Evolutionary conservation across 2,797 vertebrate species (phyloP).

Genomic region (Sus cebifrons): DNA sequence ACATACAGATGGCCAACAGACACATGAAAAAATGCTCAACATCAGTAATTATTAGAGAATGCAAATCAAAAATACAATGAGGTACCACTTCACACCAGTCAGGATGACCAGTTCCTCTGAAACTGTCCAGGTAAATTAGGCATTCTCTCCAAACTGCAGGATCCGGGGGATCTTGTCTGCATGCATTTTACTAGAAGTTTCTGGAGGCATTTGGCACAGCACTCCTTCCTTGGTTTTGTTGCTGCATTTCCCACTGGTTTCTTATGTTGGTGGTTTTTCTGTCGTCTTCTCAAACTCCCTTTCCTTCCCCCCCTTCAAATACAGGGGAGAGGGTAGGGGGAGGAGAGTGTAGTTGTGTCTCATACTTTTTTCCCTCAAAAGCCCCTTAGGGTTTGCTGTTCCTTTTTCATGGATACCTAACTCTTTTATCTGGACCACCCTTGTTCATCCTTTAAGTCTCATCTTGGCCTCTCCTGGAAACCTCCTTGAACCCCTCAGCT

Average conservation of each 20-base stretch:
- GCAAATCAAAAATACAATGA: no score
- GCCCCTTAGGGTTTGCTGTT: neutral
- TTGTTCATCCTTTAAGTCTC: neutral
- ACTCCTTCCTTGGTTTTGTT: neutral
- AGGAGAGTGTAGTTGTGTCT: neutral
- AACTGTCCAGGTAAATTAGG: neutral
- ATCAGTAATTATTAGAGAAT: no score
- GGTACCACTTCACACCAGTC: no score
- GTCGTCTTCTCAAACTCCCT: neutral
- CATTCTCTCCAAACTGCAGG: conserved; percentile 25
- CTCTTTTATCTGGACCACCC: neutral
- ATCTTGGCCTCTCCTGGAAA: neutral
- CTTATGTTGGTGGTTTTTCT: neutral
- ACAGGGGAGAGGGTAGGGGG: neutral
- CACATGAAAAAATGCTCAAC: no score
- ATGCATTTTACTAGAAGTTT: conserved; percentile 14
- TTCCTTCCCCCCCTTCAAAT: neutral
- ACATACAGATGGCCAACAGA: no score
- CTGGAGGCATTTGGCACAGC: conserved; percentile 37
- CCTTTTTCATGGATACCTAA: neutral
- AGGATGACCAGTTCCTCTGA: neutral
- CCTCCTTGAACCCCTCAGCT: neutral
- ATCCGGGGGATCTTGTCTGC: conserved; percentile 1
- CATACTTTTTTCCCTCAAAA: neutral
- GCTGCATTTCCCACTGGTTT: neutral